Conservation (phyloP, 2,113 vertebrate species). For the Phoxinus phoxinus region DNA sequence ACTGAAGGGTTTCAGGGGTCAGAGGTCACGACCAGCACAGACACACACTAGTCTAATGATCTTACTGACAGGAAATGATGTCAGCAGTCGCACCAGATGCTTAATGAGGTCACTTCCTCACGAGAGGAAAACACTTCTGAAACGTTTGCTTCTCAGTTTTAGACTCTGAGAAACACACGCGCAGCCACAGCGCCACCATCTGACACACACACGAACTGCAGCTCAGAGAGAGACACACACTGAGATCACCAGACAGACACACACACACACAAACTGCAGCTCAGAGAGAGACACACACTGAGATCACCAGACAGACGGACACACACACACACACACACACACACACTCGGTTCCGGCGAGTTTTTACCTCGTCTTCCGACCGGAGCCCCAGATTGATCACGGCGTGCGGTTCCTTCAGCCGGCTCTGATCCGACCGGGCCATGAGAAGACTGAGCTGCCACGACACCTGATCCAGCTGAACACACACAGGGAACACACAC, state of each 20-base stretch:
- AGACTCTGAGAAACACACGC: too few species aligned
- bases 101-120: slow-evolving; percentile 68
- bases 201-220: too few species aligned
- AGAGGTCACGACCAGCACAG: neutral
- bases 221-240: too few species aligned
- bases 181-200: too few species aligned
- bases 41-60: neutral
- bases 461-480: slow-evolving; percentile 89
- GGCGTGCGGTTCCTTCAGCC: slow-evolving; percentile 86
- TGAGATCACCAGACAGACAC: too few species aligned
- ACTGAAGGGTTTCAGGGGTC: neutral
- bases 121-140: neutral
- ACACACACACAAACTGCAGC: too few species aligned
- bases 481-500: slow-evolving; percentile 23
- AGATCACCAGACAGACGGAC: too few species aligned
- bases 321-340: too few species aligned
- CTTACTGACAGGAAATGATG: neutral
- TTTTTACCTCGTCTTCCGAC: slow-evolving; percentile 74
- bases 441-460: slow-evolving; percentile 97
- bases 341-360: too few species aligned
- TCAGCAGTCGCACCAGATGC: slow-evolving; percentile 49
- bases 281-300: too few species aligned
- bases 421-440: slow-evolving; percentile 87
- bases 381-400: slow-evolving; percentile 87
- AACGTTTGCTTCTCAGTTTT: too few species aligned